A percentile compares a stretch with the other conserved stretches of the same genome.
These are phyloP conservation scores for Penaeus vannamei DNA, from an alignment of 1,140 invertebrate genomes.

Conservation along the genomic window DNA sequence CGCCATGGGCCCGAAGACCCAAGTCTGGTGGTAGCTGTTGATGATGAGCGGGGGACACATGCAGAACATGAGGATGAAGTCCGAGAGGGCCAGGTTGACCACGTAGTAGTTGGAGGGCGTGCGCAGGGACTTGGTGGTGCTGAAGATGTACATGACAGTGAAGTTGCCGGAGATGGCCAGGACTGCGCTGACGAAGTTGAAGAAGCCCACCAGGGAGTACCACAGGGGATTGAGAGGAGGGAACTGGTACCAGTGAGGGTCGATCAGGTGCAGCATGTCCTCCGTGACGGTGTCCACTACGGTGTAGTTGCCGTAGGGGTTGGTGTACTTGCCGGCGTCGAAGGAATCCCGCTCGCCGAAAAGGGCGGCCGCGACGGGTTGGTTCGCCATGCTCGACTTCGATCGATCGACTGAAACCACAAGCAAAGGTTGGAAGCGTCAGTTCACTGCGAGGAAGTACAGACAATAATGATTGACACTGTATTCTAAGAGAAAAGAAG, in stretches of 20 bases:
- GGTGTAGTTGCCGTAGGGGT: background rate
- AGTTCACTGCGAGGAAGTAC: too few relatives aligned
- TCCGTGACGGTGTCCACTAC: background rate
- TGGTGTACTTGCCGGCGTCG: background rate
- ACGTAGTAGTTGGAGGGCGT: background rate
- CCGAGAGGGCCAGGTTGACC: background rate
- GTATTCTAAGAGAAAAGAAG: too few relatives aligned
- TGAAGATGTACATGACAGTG: background rate
- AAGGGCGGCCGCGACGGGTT: too few relatives aligned
- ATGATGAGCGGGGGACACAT: background rate
- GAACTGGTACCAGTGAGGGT: conserved; percentile 16
- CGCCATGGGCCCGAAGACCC: background rate
- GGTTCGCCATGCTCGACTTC: too few relatives aligned
- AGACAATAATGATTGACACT: too few relatives aligned
- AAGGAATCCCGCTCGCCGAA: too few relatives aligned
- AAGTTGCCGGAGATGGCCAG: background rate
- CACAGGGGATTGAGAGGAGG: background rate
- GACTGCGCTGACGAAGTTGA: background rate
- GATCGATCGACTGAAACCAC: too few relatives aligned
- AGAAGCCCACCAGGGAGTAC: background rate
- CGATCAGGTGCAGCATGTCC: background rate
- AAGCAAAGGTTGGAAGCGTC: too few relatives aligned
- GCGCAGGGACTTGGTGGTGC: background rate
- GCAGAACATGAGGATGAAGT: background rate
- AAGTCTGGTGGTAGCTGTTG: background rate